A percentile compares a stretch with the other conserved stretches of the same genome.
phyloP scores from a whole-genome alignment of 2,888 invertebrate species.

The Acanthoscelides obtectus region DNA sequence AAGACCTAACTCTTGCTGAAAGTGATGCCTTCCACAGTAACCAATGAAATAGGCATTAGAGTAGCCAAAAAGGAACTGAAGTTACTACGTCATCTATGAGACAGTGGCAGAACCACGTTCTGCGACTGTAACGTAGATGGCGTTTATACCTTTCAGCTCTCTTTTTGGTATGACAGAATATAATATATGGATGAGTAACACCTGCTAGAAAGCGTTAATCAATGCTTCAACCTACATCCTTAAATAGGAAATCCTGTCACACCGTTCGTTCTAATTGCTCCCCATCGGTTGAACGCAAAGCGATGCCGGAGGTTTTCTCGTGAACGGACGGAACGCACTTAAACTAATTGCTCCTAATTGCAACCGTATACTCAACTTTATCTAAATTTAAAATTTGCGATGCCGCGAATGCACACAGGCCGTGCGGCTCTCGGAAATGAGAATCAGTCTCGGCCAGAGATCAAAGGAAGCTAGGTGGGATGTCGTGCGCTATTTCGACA shows the following conservation, averaged over 20 bases:
- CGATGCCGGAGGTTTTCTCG: not conserved
- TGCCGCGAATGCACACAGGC: not conserved
- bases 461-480: not conserved
- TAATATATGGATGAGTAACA: too few relatives aligned
- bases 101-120: too few relatives aligned
- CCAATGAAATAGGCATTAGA: too few relatives aligned
- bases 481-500: not conserved
- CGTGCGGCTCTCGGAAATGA: not conserved
- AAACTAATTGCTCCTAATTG: not conserved
- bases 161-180: too few relatives aligned
- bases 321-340: not conserved
- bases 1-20: too few relatives aligned
- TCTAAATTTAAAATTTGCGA: not conserved
- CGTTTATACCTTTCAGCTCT: too few relatives aligned
- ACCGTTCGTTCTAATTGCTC: not conserved
- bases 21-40: too few relatives aligned
- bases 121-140: too few relatives aligned
- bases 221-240: not conserved
- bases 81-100: too few relatives aligned
- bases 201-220: too few relatives aligned
- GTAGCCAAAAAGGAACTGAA: too few relatives aligned
- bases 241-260: not conserved
- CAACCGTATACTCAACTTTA: not conserved
- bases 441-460: not conserved
- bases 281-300: not conserved